Percentiles rank a stretch among this genome's conserved stretches.
Conservation (phyloP, 1,140 invertebrate genomes). For the Pollicipes pollicipes region DNA sequence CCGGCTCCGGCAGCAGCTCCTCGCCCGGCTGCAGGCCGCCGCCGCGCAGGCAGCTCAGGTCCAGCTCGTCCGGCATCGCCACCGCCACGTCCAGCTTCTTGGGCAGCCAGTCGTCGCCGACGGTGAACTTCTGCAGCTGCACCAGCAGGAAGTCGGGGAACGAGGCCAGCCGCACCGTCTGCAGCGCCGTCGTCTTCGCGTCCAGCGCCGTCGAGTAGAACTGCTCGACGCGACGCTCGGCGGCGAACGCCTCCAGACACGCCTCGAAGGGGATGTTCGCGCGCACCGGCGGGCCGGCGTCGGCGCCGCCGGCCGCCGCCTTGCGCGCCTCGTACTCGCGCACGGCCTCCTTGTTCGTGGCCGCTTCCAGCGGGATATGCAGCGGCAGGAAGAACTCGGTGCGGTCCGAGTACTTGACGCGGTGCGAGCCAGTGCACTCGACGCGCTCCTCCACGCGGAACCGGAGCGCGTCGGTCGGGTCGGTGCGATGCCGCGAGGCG, state of each 20-base stretch:
- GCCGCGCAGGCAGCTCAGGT: conserved; percentile 53
- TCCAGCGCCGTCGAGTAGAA: conserved; percentile 80
- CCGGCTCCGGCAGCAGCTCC: conserved; percentile 55
- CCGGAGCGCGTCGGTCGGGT: conserved; percentile 8
- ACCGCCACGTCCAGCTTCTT: conserved; percentile 87
- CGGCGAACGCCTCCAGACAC: conserved; percentile 65
- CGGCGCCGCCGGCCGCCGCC: conserved; percentile 37
- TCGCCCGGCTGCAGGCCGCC: conserved; percentile 60
- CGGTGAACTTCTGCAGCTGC: conserved; percentile 83
- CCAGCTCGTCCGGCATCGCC: conserved; percentile 68
- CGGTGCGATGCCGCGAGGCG: conserved; percentile 16
- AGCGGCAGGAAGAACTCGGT: conserved; percentile 66
- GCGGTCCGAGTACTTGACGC: conserved; percentile 61
- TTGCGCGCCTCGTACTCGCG: conserved; percentile 49
- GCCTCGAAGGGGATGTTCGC: conserved; percentile 64
- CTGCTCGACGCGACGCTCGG: conserved; percentile 59
- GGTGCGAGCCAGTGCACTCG: conserved; percentile 53
- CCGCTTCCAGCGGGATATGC: conserved; percentile 61
- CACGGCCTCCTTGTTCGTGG: conserved; percentile 53
- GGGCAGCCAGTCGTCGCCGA: conserved; percentile 76
- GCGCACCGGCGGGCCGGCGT: conserved; percentile 36
- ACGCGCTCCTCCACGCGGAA: conserved; percentile 84
- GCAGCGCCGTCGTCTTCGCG: conserved; percentile 57
- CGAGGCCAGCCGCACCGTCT: conserved; percentile 17
- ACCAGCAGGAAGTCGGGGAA: conserved; percentile 58